These are phyloP conservation scores for Trialeurodes vaporariorum DNA, from an alignment of 1,140 invertebrate genomes.

Conservation along the genomic window DNA sequence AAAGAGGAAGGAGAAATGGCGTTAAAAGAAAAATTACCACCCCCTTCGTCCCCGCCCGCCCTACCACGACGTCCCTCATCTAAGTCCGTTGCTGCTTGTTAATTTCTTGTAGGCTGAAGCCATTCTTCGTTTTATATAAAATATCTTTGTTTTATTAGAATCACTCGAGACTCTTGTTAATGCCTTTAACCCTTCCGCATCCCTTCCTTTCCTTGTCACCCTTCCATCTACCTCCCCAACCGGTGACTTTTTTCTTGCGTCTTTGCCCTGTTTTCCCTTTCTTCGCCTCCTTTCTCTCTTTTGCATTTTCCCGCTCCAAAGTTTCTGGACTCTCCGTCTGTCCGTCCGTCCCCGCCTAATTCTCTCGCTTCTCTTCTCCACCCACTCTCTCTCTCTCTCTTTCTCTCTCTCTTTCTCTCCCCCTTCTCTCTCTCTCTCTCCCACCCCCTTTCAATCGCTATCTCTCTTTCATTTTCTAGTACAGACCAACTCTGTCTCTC, in stretches of 20 bases:
- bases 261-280: not conserved
- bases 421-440: not conserved
- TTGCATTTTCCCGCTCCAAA: not conserved
- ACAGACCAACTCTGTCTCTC: no score
- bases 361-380: not conserved
- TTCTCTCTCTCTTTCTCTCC: not conserved
- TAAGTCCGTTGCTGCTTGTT: not conserved
- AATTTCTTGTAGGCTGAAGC: not conserved
- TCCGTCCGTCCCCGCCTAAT: not conserved
- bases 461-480: not conserved
- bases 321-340: not conserved
- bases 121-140: not conserved
- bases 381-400: not conserved
- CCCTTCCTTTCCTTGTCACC: no score
- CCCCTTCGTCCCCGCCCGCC: not conserved
- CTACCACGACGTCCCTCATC: not conserved
- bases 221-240: not conserved
- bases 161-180: not conserved
- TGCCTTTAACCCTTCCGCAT: not conserved
- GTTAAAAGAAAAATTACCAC: not conserved
- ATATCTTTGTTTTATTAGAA: not conserved
- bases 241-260: no score
- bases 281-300: not conserved
- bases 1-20: not conserved
- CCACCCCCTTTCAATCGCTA: not conserved